phyloP scores from a whole-genome alignment of 2,113 vertebrate species.

The Callocephalon fimbriatum region DNA sequence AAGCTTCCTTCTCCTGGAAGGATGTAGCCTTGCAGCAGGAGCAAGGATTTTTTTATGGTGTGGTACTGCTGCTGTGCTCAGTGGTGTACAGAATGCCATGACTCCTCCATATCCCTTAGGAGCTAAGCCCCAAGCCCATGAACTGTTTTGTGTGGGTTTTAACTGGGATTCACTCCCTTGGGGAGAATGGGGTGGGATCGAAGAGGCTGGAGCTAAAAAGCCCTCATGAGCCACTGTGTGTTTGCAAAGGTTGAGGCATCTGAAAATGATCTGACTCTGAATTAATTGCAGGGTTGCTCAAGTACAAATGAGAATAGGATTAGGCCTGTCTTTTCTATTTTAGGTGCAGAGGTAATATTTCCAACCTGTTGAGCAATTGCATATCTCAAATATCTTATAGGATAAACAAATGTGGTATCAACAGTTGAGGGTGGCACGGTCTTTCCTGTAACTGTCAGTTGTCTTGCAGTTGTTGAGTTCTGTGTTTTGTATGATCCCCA shows the following conservation, averaged over 20 bases:
- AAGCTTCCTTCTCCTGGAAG: not conserved
- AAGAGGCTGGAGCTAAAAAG: not conserved
- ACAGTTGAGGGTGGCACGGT: fast-evolving
- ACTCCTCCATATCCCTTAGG: not conserved
- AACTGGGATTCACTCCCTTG: not conserved
- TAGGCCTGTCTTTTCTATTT: not conserved
- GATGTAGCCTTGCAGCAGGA: not conserved
- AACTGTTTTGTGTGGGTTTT: not conserved
- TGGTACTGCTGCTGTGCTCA: fast-evolving
- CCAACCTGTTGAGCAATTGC: not conserved
- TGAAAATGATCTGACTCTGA: not conserved
- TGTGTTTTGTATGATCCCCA: not conserved
- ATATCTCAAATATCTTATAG: not conserved
- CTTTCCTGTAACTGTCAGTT: not conserved
- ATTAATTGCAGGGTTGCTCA: not conserved
- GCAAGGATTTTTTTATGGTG: not conserved
- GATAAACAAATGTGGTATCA: not conserved
- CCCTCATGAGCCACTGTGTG: not conserved
- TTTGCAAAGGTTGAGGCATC: not conserved
- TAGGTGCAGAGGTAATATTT: not conserved
- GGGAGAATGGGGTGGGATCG: not conserved
- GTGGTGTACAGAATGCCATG: not conserved
- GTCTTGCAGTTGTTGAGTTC: not conserved
- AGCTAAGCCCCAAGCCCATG: not conserved
- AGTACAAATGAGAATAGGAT: not conserved